Base-by-base conservation (phyloP, 2,797 vertebrate species). In the Crotalus adamanteus region DNA sequence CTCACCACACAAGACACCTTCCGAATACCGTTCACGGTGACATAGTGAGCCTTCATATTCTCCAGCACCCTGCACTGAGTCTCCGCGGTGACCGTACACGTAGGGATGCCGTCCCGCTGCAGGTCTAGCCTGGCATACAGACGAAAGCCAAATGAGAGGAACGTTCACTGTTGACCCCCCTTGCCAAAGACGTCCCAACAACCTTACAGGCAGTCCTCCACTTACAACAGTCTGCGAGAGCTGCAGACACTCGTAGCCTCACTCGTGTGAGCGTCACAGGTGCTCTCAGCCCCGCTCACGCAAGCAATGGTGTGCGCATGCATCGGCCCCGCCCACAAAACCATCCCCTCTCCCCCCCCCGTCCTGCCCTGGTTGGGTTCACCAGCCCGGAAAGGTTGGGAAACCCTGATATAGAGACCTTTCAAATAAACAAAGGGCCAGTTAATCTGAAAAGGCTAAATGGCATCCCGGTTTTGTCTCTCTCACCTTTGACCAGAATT, bases 1-100 rank as follows among this genome's bases (percentile, higher is more conserved):
- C 98, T 97, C 97, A 99, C 99, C 98, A 99, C 99, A 94, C 99
- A 99, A 87, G 99, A 98, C 90, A 99, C 98, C 97, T 99, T 99
- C 18, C 99, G 98, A 96, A 99, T 98, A 65, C 99, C 99, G 55
- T 99, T 99, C 87, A 99, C 99, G 78, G 98, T 98, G 86, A 99
- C 98, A 94, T 98, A 99, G 95, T 99, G 99, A 31, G 99, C 99
- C 96, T 99, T 99, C 98, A 99, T 99, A 93, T 99, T 99, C 94
- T 99, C 99, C 96, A 99, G 97, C n/a, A 98, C 97, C 57, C 99
- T 97, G 98, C 99, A 99, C 94, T 99, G 99, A 96, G 97, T 98
- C 94, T 99, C 98, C 93, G 99, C 95, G 57, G 98, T 95, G 94
- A 99, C 95, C 57, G 96, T 96, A 6, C 98, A 97, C 1, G 98